Conservation (phyloP, 1,140 invertebrate species). For the Stenopsyche tienmushanensis region DNA sequence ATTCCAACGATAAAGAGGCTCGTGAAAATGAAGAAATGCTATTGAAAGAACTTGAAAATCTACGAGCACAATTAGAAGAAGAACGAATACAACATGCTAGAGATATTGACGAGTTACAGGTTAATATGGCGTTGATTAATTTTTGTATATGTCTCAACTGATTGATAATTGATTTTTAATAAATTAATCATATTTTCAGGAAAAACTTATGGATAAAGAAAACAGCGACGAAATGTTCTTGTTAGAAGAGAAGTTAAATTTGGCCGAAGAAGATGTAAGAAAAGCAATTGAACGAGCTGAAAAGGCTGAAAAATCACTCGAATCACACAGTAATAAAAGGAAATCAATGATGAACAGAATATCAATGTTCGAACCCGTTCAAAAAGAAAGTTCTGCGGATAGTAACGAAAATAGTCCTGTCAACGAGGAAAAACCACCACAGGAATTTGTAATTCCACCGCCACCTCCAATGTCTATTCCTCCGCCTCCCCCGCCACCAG, state of each 20-base stretch:
- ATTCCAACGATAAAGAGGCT: neutral
- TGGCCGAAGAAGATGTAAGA: slow-evolving; percentile 66
- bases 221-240: slow-evolving; percentile 67
- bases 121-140: slow-evolving; percentile 37
- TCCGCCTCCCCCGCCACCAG: slow-evolving; percentile 47
- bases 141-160: slow-evolving; percentile 2
- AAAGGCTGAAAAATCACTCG: slow-evolving; percentile 57
- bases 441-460: slow-evolving; percentile 46
- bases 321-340: slow-evolving; percentile 44
- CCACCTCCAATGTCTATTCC: slow-evolving; percentile 51
- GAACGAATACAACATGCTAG: slow-evolving; percentile 57
- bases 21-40: slow-evolving; percentile 49
- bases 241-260: slow-evolving; percentile 67
- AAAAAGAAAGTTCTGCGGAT: slow-evolving; percentile 1
- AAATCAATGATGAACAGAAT: slow-evolving; percentile 47
- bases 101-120: slow-evolving; percentile 59
- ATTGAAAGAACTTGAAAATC: slow-evolving; percentile 62
- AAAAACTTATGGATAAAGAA: slow-evolving; percentile 66
- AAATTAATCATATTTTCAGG: slow-evolving; percentile 53
- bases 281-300: slow-evolving; percentile 63
- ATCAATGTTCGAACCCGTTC: slow-evolving; percentile 45
- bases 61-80: slow-evolving; percentile 62
- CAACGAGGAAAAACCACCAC: neutral
- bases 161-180: slow-evolving; percentile 18
- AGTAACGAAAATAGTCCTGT: neutral